A percentile compares a stretch with the other conserved stretches of the same genome.
phyloP scores from a whole-genome alignment of 2,113 vertebrate species.

The Neolamprologus devosi region DNA sequence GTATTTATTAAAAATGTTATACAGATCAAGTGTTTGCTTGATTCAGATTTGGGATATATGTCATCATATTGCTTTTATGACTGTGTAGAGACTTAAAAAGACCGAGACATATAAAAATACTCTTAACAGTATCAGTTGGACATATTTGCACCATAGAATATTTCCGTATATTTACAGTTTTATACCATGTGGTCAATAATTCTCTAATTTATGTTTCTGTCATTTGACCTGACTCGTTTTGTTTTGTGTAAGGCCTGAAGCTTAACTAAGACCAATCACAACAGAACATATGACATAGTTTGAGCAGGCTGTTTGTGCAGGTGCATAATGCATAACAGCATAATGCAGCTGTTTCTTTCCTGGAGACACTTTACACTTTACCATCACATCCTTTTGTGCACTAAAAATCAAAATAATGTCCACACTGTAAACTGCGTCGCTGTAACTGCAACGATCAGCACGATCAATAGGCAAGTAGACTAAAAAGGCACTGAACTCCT shows the following conservation, averaged over 20 bases:
- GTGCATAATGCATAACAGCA: not conserved
- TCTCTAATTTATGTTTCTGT: accelerated
- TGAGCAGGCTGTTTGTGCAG: not conserved
- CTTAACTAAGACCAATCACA: not conserved
- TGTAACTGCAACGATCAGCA: not conserved
- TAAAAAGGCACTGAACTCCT: not conserved
- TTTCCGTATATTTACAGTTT: not conserved
- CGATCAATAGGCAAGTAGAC: not conserved
- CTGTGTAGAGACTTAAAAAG: accelerated
- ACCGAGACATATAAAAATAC: not conserved
- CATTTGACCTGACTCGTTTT: accelerated
- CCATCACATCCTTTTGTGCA: accelerated
- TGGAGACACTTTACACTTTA: not conserved
- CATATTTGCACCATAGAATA: not conserved
- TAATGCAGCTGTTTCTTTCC: not conserved
- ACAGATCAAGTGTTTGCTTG: accelerated
- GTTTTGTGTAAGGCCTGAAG: not conserved
- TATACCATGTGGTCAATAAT: not conserved
- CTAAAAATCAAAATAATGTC: not conserved
- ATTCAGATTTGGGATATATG: not conserved
- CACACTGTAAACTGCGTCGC: accelerated
- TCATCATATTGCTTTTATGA: not conserved
- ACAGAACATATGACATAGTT: not conserved
- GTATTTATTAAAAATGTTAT: accelerated
- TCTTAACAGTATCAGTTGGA: not conserved